Base-by-base conservation (phyloP, 1,140 invertebrate species). In the Zelostemma sp. region DNA sequence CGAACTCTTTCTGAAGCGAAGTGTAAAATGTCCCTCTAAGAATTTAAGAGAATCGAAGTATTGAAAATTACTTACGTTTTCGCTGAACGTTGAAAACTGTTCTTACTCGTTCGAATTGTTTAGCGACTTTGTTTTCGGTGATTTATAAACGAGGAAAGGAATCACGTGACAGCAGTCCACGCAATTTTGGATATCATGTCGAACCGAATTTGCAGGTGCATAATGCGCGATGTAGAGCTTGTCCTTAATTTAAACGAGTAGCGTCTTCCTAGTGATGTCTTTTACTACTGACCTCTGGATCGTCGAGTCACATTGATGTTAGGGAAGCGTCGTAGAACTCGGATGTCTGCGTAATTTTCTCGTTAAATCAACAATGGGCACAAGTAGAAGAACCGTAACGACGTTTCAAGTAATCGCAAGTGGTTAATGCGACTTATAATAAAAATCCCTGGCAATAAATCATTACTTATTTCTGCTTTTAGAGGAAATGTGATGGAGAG, bases 291-390 rank as follows among this genome's bases (percentile, higher is more conserved):
- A 12, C 11, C 12, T 43, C 14, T 19, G 12, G 18, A 12, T 17
- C 18, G 18, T 1, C n/a, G 21, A 25, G 48, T 28, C 21, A 9
- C 15, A 17, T 60, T 38, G 48, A 56, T 59, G 59, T 64, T 35
- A 54, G 25, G 54, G 33, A 43, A 33, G 38, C 54, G 43, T 62
- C 65, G 43, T 25, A 16, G 46, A 35, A 46, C 50, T 38, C 55
- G 56, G 33, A 35, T 46, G 56, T 14, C 5, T 17, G 60, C 11
- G 16, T 76, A 76, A 81, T 80, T 80, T 80, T 73, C 78, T 79
- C 61, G 58, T 78, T 80, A 78, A 78, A 60, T 57, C 48, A 45
- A 72, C 73, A 80, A 78, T 76, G 50, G 62, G 59, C 51, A 49
- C 74, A 76, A 80, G 69, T 75, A 73, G 19, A 31, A 38, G 56